Conservation (phyloP, 2,888 invertebrate species). For the Phrixothrix hirtus region DNA sequence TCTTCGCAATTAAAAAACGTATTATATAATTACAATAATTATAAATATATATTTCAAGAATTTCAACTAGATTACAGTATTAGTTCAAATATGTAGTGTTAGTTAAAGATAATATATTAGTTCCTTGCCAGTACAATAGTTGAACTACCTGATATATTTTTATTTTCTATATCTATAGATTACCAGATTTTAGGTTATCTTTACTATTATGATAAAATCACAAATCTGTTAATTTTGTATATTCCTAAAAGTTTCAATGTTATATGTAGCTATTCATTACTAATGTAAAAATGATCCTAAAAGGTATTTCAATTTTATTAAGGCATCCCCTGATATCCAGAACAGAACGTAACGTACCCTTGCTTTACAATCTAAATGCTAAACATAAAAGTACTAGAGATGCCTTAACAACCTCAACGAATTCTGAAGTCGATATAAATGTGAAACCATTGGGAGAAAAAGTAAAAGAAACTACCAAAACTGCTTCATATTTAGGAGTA, state of each 20-base stretch:
- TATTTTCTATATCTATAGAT: no score
- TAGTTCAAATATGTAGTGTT: no score
- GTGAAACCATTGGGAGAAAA: constrained; percentile 72
- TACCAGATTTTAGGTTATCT: no score
- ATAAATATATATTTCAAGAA: no score
- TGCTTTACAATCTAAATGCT: constrained; percentile 12
- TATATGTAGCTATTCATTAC: no score
- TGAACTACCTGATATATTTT: no score
- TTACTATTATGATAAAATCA: no score
- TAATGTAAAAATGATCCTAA: constrained; percentile 29
- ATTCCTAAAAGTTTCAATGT: not conserved
- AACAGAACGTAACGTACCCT: constrained; percentile 16
- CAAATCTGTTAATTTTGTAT: not conserved
- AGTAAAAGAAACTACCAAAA: constrained; percentile 90
- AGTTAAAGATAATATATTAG: no score
- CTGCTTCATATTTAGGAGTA: constrained; percentile 81
- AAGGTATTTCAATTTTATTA: constrained; percentile 30
- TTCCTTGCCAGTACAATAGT: no score
- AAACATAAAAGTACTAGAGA: constrained; percentile 28
- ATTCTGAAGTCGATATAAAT: constrained; percentile 53
- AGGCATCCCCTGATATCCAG: constrained; percentile 19
- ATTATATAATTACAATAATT: no score
- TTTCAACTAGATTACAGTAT: no score
- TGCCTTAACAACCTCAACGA: constrained; percentile 20
- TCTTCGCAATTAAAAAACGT: no score